These are phyloP conservation scores for Pseudochirops corinnae DNA, from an alignment of 2,797 vertebrate species.

Conservation along the genomic window DNA sequence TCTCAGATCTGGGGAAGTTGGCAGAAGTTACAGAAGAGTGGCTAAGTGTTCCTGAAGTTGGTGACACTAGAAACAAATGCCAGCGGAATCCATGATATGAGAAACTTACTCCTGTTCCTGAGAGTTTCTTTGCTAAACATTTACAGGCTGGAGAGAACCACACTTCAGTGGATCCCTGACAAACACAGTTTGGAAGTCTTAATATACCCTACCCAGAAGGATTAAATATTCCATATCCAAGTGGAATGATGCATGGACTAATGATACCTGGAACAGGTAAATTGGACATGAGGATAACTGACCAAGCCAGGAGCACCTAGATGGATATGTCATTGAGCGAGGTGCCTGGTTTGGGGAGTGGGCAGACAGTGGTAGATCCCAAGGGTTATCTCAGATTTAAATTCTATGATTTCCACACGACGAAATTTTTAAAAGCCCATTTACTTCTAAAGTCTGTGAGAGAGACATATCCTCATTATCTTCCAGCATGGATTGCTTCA, in stretches of 20 bases:
- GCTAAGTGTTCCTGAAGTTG: conserved; percentile 98
- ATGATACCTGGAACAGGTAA: conserved; percentile 97
- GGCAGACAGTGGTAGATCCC: conserved; percentile 97
- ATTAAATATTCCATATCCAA: conserved; percentile 95
- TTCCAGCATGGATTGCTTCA: conserved; percentile 98
- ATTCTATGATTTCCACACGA: conserved; percentile 99
- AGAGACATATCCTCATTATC: conserved; percentile 98
- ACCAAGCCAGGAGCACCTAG: conserved; percentile 85
- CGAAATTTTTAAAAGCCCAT: conserved; percentile 94
- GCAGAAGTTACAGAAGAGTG: conserved; percentile 97
- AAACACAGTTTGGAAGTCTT: conserved; percentile 92
- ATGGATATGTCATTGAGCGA: conserved; percentile 98
- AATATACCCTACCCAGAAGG: conserved; percentile 91
- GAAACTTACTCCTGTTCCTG: conserved; percentile 96
- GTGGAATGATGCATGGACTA: conserved; percentile 95
- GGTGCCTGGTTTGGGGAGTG: conserved; percentile 98
- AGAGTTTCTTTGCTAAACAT: conserved; percentile 98
- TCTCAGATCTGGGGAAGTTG: conserved; percentile 97
- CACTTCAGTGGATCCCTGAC: conserved; percentile 93
- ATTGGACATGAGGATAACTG: conserved; percentile 98
- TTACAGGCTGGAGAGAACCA: conserved; percentile 95
- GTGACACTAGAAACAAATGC: conserved; percentile 97
- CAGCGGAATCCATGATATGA: conserved; percentile 97
- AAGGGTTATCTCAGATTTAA: conserved; percentile 98
- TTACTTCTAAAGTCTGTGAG: conserved; percentile 97